Base-by-base conservation (phyloP, 2,113 vertebrate species). In the Chaetorhynchus papuensis region DNA sequence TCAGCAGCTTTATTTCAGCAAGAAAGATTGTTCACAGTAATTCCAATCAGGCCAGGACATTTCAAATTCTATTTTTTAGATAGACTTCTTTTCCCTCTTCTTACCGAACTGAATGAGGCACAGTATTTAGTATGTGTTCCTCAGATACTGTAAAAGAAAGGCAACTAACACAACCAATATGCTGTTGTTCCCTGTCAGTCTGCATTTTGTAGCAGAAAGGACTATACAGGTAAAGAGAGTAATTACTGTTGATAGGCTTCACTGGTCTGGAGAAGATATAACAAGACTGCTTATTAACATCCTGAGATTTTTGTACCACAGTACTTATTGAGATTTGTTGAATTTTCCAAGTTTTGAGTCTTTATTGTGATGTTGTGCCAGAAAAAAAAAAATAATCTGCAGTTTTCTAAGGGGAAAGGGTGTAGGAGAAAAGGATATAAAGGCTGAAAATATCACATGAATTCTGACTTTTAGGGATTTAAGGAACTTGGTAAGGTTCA, bases 1-100 rank as follows among this genome's bases (percentile, higher is more conserved):
- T 92, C 68, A 68, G 77, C 57, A 92, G 89, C 94, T 97, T 97
- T 97, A 92, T 98, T 87, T 96, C 79, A 83, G 71, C 33, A 80
- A 82, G 80, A 42, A 59, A 37, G 26, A 33, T 41, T 82, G 42
- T 71, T 61, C 35, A 44, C 61, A 88, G 78, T 35, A 60, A 85
- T 89, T 88, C 87, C 75, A 53, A 28, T 92, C 74, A 93, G 35
- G 30, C 44, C 33, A 56, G 30, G 20, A 61, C 21, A 41, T 87
- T 89, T 92, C 78, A 77, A 59, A 37, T 60, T 14, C 47, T 89
- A 5, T n/a, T 56, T 68, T 53, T 83, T 21, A 23, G 54, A 91
- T 13, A 68, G 23, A 56, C 63, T 88, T 85, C 13, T 72, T 83
- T 44, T 94, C 44, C 24, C 23, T 65, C 53, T 45, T 57, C 52